Evolutionary conservation across 2,888 invertebrate genomes (phyloP), one percentile per base, ranked within the genome.

Genomic region (Patella ulyssiponensis): DNA sequence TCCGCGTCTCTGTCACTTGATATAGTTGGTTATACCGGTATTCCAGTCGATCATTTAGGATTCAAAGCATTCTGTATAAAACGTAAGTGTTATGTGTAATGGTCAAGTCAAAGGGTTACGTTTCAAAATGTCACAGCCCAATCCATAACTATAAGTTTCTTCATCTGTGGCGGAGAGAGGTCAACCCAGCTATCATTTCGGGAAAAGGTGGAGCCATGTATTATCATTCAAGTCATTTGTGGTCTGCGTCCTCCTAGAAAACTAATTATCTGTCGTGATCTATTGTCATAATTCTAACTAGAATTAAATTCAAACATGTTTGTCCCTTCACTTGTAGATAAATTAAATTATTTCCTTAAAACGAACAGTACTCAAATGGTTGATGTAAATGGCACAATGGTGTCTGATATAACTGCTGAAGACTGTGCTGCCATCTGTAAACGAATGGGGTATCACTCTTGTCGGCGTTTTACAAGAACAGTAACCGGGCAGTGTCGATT

Each of bases 401-500:
- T 64, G 9, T 64, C 64, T 64, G 64, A 64, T 23, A 23, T 64
- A 20, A 64, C 64, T 14, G 64, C 64, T 12, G 64, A 64, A 64
- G 64, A 64, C 23, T 64, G 64, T 64, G 64, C 64, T 9, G 64
- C 11, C 20, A 64, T 23, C 9, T 64, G 64, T 64, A 64, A 64
- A 64, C 20, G 20, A 23, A 64, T 64, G 64, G 64, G 64, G 0
- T 64, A 23, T 14, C 64, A 64, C 14, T 64, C 64, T 14, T 64
- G 64, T 64, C 64, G 64, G 15, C 64, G 64, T 20, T 64, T 64
- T 20, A 64, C 64, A 11, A n/a, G 64, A 64, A 64, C 64, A 12
- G 11, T 12, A 23, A 23, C 20, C 1, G 64, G 64, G 17, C 15
- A 23, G 64, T 64, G 64, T 14, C 64, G 64, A 11, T 64, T 64